These are phyloP conservation scores for Willisornis vidua DNA, from an alignment of 2,113 vertebrate species.

Conservation along the genomic window DNA sequence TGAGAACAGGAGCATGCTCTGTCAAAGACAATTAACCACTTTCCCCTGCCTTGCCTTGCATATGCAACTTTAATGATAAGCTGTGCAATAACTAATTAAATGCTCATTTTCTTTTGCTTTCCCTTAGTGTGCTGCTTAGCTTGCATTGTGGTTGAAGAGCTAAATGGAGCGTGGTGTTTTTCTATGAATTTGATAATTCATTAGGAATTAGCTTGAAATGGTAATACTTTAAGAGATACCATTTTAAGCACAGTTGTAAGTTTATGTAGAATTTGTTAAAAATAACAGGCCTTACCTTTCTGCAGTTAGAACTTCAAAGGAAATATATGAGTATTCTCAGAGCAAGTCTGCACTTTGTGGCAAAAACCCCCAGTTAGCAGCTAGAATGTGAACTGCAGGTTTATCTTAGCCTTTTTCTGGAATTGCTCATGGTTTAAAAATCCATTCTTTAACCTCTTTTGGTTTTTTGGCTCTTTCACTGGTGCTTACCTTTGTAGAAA, in stretches of 20 bases:
- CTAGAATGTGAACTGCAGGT: neutral
- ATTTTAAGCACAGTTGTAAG: neutral
- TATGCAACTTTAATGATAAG: neutral
- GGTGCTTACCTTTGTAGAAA: neutral
- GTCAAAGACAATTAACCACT: slow-evolving; percentile 77
- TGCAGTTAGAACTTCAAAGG: neutral
- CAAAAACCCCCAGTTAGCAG: neutral
- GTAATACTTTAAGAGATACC: neutral
- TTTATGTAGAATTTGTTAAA: neutral
- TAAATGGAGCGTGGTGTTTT: slow-evolving; percentile 21
- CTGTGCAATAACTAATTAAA: neutral
- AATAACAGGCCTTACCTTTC: neutral
- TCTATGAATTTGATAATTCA: neutral
- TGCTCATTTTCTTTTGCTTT: slow-evolving; percentile 39
- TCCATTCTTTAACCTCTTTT: neutral
- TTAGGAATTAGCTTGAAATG: slow-evolving; percentile 36
- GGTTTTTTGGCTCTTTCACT: neutral
- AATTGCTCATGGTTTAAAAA: slow-evolving; percentile 10
- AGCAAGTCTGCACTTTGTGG: neutral
- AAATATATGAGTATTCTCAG: neutral
- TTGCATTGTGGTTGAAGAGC: slow-evolving; percentile 27
- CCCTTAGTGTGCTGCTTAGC: slow-evolving; percentile 32
- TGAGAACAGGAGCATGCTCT: slow-evolving; percentile 85
- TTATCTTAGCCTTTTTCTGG: neutral
- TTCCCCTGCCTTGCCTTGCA: slow-evolving; percentile 4